Percentiles rank a stretch among this genome's conserved stretches.
Evolutionary conservation across 1,140 invertebrate species (phyloP).

Genomic region (Neotoxoptera formosana): DNA sequence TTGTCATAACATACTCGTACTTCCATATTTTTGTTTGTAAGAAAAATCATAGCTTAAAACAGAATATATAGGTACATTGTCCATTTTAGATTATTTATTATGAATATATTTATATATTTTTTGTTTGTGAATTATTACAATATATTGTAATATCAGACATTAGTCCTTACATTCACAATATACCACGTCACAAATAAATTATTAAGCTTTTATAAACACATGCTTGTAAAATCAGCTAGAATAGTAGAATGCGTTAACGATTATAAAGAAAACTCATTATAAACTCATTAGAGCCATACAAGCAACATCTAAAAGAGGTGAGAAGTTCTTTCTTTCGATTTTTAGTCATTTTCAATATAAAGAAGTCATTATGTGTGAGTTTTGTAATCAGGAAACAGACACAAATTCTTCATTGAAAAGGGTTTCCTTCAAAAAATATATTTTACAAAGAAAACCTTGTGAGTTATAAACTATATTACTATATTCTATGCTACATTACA

Average conservation of each 20-base stretch:
- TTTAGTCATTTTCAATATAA: slow-evolving; percentile 24
- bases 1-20: no score
- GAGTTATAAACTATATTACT: neutral
- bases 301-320: neutral
- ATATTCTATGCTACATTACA: neutral
- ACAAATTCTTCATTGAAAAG: neutral
- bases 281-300: slow-evolving; percentile 22
- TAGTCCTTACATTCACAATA: neutral
- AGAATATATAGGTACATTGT: no score
- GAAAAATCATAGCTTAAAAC: no score
- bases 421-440: neutral
- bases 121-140: neutral
- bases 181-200: neutral
- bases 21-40: no score
- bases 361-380: neutral
- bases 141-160: neutral
- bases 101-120: no score
- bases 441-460: neutral
- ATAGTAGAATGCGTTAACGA: neutral
- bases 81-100: no score
- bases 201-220: neutral
- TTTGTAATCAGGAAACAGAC: neutral
- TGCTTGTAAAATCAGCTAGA: neutral
- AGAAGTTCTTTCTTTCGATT: slow-evolving; percentile 36
- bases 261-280: slow-evolving; percentile 14